Conservation (phyloP, 1,140 invertebrate genomes). For the Acromyrmex echinatior region DNA sequence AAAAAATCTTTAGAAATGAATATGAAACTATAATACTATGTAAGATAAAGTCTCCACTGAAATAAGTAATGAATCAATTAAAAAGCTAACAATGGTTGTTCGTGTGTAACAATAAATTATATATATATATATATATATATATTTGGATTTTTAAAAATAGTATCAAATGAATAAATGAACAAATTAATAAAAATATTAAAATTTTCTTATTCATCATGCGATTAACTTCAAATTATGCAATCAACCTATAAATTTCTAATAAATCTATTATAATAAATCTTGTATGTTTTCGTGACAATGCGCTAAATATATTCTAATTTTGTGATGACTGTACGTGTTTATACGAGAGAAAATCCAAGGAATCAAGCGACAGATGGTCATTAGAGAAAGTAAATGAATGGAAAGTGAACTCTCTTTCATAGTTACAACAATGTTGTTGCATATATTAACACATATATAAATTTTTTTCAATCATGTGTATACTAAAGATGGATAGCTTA, state of each 20-base stretch:
- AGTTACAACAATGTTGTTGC: constrained; percentile 31
- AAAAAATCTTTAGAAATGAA: neutral
- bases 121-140: no score
- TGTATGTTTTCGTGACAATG: neutral
- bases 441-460: constrained; percentile 21
- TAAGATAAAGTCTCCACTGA: no score
- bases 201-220: neutral
- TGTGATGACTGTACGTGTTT: neutral
- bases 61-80: no score
- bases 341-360: constrained; percentile 39
- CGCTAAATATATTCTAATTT: neutral
- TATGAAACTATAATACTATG: no score
- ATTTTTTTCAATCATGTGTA: neutral
- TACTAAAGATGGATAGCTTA: neutral
- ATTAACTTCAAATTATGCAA: neutral
- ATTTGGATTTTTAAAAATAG: neutral
- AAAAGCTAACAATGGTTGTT: no score
- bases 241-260: neutral
- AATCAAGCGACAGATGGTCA: constrained; percentile 25
- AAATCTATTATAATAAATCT: neutral
- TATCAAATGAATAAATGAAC: neutral
- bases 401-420: constrained; percentile 62
- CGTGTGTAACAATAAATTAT: no score
- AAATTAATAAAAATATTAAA: neutral
- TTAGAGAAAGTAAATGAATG: constrained; percentile 58